phyloP scores from a whole-genome alignment of 2,888 invertebrate species.

The Anticlea derivata region DNA sequence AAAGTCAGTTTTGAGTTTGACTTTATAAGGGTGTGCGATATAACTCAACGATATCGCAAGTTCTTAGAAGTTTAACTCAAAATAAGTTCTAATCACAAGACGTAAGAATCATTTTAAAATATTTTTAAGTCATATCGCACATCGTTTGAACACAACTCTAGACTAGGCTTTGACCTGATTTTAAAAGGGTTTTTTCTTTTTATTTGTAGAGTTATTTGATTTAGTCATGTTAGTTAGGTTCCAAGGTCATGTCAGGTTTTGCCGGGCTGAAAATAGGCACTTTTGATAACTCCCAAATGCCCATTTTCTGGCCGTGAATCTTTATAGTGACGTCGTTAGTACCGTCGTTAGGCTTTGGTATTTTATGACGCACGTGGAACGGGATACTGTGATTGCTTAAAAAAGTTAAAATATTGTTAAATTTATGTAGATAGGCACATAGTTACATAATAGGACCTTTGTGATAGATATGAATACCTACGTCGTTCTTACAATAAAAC shows the following conservation, averaged over 20 bases:
- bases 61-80: too few relatives aligned
- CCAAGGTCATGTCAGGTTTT: neutral
- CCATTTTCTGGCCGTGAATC: neutral
- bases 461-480: slow-evolving; percentile 45
- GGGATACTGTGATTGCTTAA: slow-evolving; percentile 58
- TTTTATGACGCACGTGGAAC: slow-evolving; percentile 46
- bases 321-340: too few relatives aligned
- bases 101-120: too few relatives aligned
- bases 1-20: too few relatives aligned
- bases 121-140: too few relatives aligned
- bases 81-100: too few relatives aligned
- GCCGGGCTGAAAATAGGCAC: neutral
- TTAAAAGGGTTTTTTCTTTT: slow-evolving; percentile 32
- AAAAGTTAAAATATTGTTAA: slow-evolving; percentile 34
- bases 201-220: neutral
- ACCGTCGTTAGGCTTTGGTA: too few relatives aligned
- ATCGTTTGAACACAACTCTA: too few relatives aligned
- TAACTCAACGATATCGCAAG: too few relatives aligned
- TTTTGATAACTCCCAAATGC: neutral
- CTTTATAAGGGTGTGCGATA: too few relatives aligned
- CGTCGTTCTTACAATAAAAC: slow-evolving; percentile 48
- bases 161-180: slow-evolving; percentile 8
- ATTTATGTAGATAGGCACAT: slow-evolving; percentile 1
- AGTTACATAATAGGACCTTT: slow-evolving; percentile 41
- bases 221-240: neutral